A percentile compares a stretch with the other conserved stretches of the same genome.
These are phyloP conservation scores for Porites cylindrica DNA, from an alignment of 92 coral and sea anemone species.

Conservation along the genomic window DNA sequence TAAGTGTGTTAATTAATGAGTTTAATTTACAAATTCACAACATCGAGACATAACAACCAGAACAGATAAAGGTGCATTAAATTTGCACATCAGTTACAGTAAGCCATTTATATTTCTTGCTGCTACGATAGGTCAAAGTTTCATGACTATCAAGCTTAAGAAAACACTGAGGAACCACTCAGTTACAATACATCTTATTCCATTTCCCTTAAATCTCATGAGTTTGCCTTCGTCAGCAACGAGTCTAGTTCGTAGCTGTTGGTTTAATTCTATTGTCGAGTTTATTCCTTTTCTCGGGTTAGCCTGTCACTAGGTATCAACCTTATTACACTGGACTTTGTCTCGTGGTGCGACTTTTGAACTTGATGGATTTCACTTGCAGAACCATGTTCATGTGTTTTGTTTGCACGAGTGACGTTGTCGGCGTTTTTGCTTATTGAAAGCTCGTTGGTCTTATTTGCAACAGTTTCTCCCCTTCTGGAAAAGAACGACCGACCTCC, in stretches of 20 bases:
- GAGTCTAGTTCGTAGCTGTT: neutral
- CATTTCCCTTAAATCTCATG: neutral
- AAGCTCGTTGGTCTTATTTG: slow-evolving; percentile 3
- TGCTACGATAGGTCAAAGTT: no score
- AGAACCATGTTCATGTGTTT: neutral
- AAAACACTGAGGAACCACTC: no score
- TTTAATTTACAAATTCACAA: no score
- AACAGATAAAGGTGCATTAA: no score
- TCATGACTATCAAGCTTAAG: no score
- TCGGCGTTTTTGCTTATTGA: neutral
- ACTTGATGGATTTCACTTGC: neutral
- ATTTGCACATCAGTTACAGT: no score
- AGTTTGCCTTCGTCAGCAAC: neutral
- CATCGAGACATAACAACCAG: no score
- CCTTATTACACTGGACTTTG: slow-evolving; percentile 3
- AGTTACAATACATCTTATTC: neutral
- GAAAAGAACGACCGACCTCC: slow-evolving; percentile 29
- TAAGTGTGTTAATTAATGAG: no score
- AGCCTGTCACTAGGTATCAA: neutral
- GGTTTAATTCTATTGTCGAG: neutral
- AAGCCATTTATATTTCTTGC: no score
- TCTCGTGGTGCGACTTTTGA: neutral
- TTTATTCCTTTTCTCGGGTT: neutral
- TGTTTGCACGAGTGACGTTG: neutral
- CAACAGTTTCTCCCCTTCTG: slow-evolving; percentile 23